Conservation (phyloP, 1,140 invertebrate species). For the Choristoneura fumiferana region DNA sequence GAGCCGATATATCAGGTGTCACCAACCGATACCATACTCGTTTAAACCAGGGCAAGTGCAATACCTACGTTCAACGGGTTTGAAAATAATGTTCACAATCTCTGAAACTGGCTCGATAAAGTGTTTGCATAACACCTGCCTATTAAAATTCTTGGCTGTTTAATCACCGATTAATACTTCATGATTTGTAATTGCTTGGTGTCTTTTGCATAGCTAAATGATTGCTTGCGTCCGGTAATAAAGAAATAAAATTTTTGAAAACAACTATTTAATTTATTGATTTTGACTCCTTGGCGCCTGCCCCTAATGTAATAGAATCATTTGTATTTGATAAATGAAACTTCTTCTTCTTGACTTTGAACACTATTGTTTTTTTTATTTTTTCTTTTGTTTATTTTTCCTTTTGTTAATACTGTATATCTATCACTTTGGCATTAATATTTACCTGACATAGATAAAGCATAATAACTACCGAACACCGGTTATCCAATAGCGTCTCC, state of each 20-base stretch:
- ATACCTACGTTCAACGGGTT: slow-evolving; percentile 5
- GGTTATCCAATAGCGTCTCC: too few species aligned
- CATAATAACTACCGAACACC: too few species aligned
- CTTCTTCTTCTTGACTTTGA: too few species aligned
- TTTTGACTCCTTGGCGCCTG: too few species aligned
- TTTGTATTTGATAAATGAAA: too few species aligned
- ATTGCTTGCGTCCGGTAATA: background rate
- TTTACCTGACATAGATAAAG: too few species aligned
- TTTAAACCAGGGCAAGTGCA: slow-evolving; percentile 31
- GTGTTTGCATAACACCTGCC: slow-evolving; percentile 11
- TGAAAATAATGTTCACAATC: slow-evolving; percentile 3
- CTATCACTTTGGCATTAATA: too few species aligned
- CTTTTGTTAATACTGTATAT: too few species aligned
- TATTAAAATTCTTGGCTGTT: slow-evolving; percentile 7
- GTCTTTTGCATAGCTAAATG: background rate
- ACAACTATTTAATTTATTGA: too few species aligned
- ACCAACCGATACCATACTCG: slow-evolving; percentile 19
- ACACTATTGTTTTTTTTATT: too few species aligned
- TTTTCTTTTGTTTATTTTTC: too few species aligned
- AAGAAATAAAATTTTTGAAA: background rate
- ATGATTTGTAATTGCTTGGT: background rate
- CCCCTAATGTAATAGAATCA: too few species aligned
- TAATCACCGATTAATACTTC: background rate
- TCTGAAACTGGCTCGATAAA: slow-evolving; percentile 10
- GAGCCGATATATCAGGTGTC: slow-evolving; percentile 26